Conservation (phyloP, 2,797 vertebrate species). For the Neosilurus hyrtlii region DNA sequence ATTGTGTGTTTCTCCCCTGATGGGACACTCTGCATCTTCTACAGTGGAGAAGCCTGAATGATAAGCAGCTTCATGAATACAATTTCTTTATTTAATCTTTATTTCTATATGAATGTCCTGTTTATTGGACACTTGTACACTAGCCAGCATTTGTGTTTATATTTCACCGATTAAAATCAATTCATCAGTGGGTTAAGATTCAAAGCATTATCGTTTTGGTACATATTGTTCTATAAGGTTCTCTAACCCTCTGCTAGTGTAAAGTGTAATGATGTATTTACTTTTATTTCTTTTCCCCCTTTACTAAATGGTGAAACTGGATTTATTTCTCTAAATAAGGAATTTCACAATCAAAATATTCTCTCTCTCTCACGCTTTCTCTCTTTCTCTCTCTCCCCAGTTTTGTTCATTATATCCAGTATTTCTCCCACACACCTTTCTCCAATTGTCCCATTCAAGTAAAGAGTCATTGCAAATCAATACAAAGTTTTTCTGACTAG, state of each 20-base stretch:
- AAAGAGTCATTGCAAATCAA: neutral
- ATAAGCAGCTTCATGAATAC: neutral
- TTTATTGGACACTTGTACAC: neutral
- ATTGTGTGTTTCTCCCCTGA: slow-evolving; percentile 22
- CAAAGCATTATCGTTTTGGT: neutral
- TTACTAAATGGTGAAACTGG: neutral
- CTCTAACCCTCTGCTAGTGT: neutral
- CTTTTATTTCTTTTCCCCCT: neutral
- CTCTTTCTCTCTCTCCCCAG: neutral
- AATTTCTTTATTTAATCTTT: neutral
- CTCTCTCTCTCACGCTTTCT: neutral
- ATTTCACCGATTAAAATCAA: neutral
- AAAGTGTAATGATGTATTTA: neutral
- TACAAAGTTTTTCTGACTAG: neutral
- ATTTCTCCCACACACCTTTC: neutral
- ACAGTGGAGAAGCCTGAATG: neutral
- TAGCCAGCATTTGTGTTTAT: neutral
- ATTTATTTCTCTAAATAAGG: slow-evolving; percentile 2
- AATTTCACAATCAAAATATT: neutral
- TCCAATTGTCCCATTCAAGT: neutral
- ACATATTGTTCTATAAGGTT: neutral
- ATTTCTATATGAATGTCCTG: neutral
- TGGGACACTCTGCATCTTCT: slow-evolving; percentile 4
- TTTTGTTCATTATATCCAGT: neutral
- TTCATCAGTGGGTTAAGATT: neutral